These are phyloP conservation scores for Lanius collurio DNA, from an alignment of 2,113 vertebrate genomes.

Conservation along the genomic window DNA sequence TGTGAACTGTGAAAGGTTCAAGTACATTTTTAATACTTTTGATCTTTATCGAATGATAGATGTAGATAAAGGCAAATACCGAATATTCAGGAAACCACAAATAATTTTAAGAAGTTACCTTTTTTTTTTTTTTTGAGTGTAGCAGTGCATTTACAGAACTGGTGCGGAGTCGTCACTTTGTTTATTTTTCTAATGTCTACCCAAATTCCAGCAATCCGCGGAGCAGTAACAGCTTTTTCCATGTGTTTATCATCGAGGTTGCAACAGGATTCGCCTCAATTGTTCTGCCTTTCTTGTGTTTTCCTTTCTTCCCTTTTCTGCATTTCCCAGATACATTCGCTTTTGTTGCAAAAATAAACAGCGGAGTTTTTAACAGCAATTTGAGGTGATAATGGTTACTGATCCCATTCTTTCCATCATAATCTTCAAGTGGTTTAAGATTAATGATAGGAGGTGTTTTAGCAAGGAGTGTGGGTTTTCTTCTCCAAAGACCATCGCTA, in stretches of 20 bases:
- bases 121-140: background rate
- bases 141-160: background rate
- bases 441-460: slow-evolving; percentile 82
- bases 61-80: background rate
- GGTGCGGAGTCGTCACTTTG: slow-evolving; percentile 15
- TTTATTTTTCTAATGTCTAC: slow-evolving; percentile 54
- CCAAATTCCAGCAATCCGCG: slow-evolving; percentile 50
- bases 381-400: slow-evolving; percentile 85
- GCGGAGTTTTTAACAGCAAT: slow-evolving; percentile 77
- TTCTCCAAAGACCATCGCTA: slow-evolving; percentile 75
- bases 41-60: background rate
- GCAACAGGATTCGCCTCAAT: slow-evolving; percentile 54
- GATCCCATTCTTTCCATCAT: slow-evolving; percentile 86
- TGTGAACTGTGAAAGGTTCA: background rate
- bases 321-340: slow-evolving; percentile 52
- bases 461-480: slow-evolving; percentile 65
- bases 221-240: slow-evolving; percentile 54
- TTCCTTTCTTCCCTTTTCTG: slow-evolving; percentile 49
- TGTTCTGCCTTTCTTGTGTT: slow-evolving; percentile 50
- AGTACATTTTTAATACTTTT: background rate
- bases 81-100: background rate
- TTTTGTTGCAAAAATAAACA: slow-evolving; percentile 83
- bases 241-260: slow-evolving; percentile 56
- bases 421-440: slow-evolving; percentile 89
- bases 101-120: slow-evolving; percentile 40